Evolutionary conservation across 2,888 invertebrate genomes (phyloP), one percentile per base, ranked within the genome.

Genomic region (Apamea crenata): DNA sequence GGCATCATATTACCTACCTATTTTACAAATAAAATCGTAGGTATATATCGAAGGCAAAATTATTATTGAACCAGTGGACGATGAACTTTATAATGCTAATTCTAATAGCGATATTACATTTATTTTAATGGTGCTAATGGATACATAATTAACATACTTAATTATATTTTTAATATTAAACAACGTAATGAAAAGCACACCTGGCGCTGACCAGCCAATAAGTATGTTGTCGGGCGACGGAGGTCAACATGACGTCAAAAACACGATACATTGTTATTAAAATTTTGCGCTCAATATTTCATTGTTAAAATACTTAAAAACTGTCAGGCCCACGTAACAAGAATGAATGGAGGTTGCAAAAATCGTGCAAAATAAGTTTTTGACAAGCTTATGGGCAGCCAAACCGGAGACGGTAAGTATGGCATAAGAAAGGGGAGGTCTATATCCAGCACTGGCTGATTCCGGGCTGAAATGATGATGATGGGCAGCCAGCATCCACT

Each of bases 71-170:
- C 44, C 25, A 44, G 56, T 87, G 75, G n/a, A 68, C 59, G 80
- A 68, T 44, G 63, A 63, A 74, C 84, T 80, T 84, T 77, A 84
- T 50, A 80, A 80, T 84, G 59, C 76, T 66, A 80, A 80, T 77
- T 68, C 40, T 73, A 75, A 68, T 67, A 70, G 59, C 63, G 14
- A 44, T 53, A 76, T 83, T 44, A 79, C 50, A 63, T 84, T 79
- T 61, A 70, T 78, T 85, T 77, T 81, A 69, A 84, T 74, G 73
- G 73, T 47, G 12, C 47, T 84, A 87, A 84, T 75, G 63, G 40
- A 29, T 82, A 50, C 3, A 59, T 66, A 81, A 85, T 87, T 81
- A 56, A 67, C 77, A 87, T 84, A 65, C 25, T 56, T 4, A 12
- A 56, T 59, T 63, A 74, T 84, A 32, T 74, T 66, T 72, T 65